Evolutionary conservation across 2,888 invertebrate species (phyloP).

Genomic region (Pyrrhia umbra): DNA sequence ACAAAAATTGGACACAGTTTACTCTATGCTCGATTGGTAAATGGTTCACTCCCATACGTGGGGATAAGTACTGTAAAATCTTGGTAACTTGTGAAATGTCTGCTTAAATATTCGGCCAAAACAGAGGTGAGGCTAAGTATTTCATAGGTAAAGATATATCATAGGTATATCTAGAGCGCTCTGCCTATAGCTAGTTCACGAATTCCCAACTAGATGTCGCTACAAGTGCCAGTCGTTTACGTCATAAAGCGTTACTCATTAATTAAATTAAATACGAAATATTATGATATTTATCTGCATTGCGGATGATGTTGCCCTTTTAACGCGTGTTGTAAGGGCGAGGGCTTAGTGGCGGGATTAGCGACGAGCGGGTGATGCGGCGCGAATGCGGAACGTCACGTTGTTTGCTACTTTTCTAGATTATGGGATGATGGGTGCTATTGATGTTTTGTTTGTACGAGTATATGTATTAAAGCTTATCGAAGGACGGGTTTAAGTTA

Average conservation of each 20-base stretch:
- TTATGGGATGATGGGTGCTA: constrained; percentile 10
- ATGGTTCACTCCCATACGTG: too few species aligned
- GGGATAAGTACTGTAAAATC: too few species aligned
- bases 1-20: too few species aligned
- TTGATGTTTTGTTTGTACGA: not conserved
- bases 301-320: constrained; percentile 78
- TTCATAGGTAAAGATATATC: too few species aligned
- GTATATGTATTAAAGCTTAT: not conserved
- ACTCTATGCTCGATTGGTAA: too few species aligned
- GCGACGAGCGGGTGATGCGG: constrained; percentile 34
- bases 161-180: not conserved
- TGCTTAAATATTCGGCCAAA: too few species aligned
- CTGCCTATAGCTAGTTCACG: constrained; percentile 24
- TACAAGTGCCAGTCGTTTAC: constrained; percentile 32
- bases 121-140: too few species aligned
- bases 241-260: constrained; percentile 62
- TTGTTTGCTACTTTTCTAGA: constrained; percentile 12
- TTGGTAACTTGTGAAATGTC: too few species aligned
- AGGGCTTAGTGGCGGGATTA: constrained; percentile 35
- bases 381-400: constrained; percentile 7
- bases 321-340: constrained; percentile 64
- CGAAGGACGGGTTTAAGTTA: not conserved
- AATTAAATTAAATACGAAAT: constrained; percentile 74
- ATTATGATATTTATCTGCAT: constrained; percentile 79
- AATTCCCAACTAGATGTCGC: constrained; percentile 44